A percentile compares a stretch with the other conserved stretches of the same genome.
phyloP scores from a whole-genome alignment of 2,113 vertebrate genomes.

The Pelodiscus sinensis region DNA sequence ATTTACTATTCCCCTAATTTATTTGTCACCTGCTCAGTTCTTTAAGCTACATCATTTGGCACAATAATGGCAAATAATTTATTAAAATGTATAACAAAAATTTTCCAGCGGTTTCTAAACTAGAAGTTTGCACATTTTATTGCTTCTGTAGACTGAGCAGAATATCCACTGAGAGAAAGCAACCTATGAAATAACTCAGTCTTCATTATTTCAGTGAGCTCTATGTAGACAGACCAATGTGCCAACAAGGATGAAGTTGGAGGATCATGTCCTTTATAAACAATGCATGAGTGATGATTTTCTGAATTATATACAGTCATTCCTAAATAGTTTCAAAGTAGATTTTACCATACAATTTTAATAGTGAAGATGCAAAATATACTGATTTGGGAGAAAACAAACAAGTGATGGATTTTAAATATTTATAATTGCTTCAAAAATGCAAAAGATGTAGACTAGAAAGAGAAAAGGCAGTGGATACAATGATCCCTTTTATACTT shows the following conservation, averaged over 20 bases:
- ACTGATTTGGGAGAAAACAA: neutral
- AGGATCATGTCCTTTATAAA: neutral
- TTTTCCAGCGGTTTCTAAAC: neutral
- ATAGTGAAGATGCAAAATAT: neutral
- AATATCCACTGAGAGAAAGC: neutral
- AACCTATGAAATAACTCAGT: neutral
- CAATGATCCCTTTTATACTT: neutral
- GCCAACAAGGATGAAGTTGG: neutral
- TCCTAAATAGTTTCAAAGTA: neutral
- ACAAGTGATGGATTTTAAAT: accelerated
- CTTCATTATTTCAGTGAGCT: neutral
- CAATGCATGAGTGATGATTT: neutral
- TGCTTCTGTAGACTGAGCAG: neutral
- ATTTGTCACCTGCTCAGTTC: no score
- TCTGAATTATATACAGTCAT: neutral
- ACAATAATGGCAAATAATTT: neutral
- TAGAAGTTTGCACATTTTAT: neutral
- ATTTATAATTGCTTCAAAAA: neutral
- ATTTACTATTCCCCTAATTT: neutral
- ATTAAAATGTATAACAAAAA: neutral
- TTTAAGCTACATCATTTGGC: neutral
- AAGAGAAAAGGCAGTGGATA: neutral
- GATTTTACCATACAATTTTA: neutral
- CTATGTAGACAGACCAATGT: neutral
- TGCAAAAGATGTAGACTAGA: neutral